Conservation (phyloP, 2,113 vertebrate genomes). For the Cyprinus carpio region DNA sequence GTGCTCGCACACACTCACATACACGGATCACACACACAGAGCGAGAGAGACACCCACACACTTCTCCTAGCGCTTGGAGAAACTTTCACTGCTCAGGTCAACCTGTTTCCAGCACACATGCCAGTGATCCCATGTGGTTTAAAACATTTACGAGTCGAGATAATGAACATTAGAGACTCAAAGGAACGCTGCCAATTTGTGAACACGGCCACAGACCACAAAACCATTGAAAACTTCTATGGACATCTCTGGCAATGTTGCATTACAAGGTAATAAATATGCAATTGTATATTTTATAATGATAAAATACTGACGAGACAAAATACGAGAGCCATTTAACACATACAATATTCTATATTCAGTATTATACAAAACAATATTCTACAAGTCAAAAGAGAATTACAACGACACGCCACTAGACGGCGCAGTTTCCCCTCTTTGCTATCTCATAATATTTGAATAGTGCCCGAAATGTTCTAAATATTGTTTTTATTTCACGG, state of each 20-base stretch:
- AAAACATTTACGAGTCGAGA: constrained; percentile 24
- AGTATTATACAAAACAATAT: background rate
- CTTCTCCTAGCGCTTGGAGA: background rate
- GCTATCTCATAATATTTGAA: constrained; percentile 33
- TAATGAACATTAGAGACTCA: background rate
- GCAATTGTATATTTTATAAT: background rate
- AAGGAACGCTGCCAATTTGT: background rate
- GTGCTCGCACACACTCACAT: constrained; percentile 48
- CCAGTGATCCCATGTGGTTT: background rate
- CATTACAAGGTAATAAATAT: background rate
- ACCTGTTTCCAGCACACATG: constrained; percentile 29
- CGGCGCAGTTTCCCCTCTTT: constrained; percentile 37
- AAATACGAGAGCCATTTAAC: background rate
- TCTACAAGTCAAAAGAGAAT: background rate
- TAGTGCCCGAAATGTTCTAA: background rate
- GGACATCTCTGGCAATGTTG: background rate
- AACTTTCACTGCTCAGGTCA: constrained; percentile 41
- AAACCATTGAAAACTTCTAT: background rate
- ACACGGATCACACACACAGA: constrained; percentile 18
- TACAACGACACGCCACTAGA: constrained; percentile 23
- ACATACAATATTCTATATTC: background rate
- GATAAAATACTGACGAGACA: background rate
- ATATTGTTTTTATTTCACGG: background rate
- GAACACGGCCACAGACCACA: constrained; percentile 25
- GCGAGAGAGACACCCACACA: constrained; percentile 11